Base-by-base conservation (phyloP, 1,140 invertebrate genomes). In the Drosophila ogumai region DNA sequence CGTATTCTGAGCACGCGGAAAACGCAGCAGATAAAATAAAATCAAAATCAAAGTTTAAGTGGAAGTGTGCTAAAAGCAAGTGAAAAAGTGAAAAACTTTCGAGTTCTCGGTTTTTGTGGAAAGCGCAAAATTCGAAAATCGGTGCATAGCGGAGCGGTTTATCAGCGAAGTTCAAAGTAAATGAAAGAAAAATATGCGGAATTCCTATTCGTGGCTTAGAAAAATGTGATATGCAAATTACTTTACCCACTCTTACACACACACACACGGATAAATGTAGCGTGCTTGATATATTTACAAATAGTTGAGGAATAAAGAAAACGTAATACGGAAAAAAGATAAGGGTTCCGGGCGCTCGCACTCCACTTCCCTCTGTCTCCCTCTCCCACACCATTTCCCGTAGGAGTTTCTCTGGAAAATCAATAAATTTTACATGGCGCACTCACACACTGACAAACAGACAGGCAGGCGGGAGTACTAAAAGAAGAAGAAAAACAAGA, bases 341-440 rank as follows among this genome's bases (percentile, higher is more conserved):
- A 64, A 71, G 67, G 66, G 49, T 38, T 56, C 43, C 50, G 49
- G 17, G 44, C 19, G n/a, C 19, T 34, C 61, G 19, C 40, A 44
- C 36, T 50, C 38, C 32, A 15, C 40, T n/a, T 56, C 15, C 34
- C 19, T 36, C 6, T 52, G 10, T 0, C n/a, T 13, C 50, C 50
- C 22, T 31, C 6, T 31, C 38, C 41, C 61, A 56, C 44, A 38
- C 15, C 25, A 15, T 40, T 57, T 63, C 67, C 72, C 66, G 58
- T 72, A 67, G 73, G 80, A 81, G 81, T 86, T 86, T 59, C 50
- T 65, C 61, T 60, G 74, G 65, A 81, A 90, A 88, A 88, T 88
- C 85, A 76, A 88, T 88, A 88, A 60, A 68, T 72, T 81, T 64
- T 74, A 87, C 84, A 82, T 75, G 61, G 36, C 60, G 46, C 49